Evolutionary conservation across 2,888 invertebrate genomes (phyloP).

Genomic region (Heteromurus nitidus): DNA sequence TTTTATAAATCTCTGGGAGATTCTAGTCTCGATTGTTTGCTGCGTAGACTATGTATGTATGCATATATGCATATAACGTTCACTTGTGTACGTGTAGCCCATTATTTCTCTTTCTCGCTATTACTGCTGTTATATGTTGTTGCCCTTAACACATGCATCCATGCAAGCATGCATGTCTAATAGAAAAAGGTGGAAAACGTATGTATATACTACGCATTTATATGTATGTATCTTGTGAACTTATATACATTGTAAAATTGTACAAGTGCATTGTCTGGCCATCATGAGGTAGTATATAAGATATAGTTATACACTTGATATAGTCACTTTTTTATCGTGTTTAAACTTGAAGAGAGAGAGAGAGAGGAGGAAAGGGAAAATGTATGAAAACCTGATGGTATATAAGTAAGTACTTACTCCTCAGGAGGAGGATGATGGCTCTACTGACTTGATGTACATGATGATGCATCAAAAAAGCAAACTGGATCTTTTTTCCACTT

Average conservation of each 20-base stretch:
- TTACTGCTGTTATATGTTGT: conserved; percentile 28
- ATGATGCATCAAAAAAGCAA: conserved; percentile 53
- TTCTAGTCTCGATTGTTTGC: conserved; percentile 43
- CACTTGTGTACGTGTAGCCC: background rate
- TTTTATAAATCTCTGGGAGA: conserved; percentile 47
- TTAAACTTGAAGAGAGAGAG: conserved; percentile 5
- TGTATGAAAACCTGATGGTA: conserved; percentile 56
- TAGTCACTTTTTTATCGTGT: background rate
- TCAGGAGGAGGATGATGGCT: background rate
- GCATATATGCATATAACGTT: background rate
- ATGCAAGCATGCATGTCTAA: conserved; percentile 64
- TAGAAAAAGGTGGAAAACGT: conserved; percentile 40
- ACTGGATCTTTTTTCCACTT: conserved; percentile 56
- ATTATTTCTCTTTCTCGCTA: background rate
- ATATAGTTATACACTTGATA: too few species aligned
- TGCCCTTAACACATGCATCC: conserved; percentile 63
- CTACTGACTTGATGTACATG: conserved; percentile 33
- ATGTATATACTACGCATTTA: conserved; percentile 34
- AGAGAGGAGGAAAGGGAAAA: conserved; percentile 40
- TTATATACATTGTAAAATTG: conserved; percentile 28
- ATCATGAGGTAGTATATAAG: too few species aligned
- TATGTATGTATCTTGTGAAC: conserved; percentile 7
- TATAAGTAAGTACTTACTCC: too few species aligned
- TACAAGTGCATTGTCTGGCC: conserved; percentile 61
- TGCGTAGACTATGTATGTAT: background rate